A percentile compares a stretch with the other conserved stretches of the same genome.
phyloP scores from a whole-genome alignment of 2,113 vertebrate genomes.

The Dasyurus viverrinus region DNA sequence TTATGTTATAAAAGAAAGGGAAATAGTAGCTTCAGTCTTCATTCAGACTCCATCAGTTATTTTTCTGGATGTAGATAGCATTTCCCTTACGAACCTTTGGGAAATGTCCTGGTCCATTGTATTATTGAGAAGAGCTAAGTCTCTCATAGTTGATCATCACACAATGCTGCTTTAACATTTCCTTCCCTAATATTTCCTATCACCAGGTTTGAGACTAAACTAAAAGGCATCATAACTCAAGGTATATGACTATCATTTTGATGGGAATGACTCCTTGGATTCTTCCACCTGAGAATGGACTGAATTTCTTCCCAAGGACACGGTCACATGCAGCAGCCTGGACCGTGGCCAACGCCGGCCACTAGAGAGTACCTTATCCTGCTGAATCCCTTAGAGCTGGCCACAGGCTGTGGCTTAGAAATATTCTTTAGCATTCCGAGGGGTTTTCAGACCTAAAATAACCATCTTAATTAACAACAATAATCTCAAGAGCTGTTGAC shows the following conservation, averaged over 20 bases:
- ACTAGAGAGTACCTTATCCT: neutral
- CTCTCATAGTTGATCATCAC: too few species aligned
- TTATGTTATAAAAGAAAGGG: too few species aligned
- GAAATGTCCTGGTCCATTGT: too few species aligned
- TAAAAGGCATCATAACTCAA: neutral
- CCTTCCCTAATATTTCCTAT: neutral
- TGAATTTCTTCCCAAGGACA: neutral
- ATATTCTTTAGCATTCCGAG: slow-evolving; percentile 5
- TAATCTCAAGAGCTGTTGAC: slow-evolving; percentile 2
- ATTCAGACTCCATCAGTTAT: too few species aligned
- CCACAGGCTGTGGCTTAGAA: neutral
- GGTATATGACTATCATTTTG: slow-evolving; percentile 1
- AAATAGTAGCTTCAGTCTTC: too few species aligned
- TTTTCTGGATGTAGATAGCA: too few species aligned
- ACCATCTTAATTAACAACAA: neutral
- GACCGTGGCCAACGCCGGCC: neutral
- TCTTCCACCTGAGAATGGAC: neutral
- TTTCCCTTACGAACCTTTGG: too few species aligned
- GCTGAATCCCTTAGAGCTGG: slow-evolving; percentile 22
- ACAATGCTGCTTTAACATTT: neutral
- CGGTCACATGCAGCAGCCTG: neutral
- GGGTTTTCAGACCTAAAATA: slow-evolving; percentile 28
- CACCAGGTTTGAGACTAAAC: neutral
- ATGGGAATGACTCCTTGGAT: neutral
- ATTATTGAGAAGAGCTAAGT: too few species aligned